Evolutionary conservation across 2,113 vertebrate species (phyloP).

Genomic region (Paedocypris sp.): DNA sequence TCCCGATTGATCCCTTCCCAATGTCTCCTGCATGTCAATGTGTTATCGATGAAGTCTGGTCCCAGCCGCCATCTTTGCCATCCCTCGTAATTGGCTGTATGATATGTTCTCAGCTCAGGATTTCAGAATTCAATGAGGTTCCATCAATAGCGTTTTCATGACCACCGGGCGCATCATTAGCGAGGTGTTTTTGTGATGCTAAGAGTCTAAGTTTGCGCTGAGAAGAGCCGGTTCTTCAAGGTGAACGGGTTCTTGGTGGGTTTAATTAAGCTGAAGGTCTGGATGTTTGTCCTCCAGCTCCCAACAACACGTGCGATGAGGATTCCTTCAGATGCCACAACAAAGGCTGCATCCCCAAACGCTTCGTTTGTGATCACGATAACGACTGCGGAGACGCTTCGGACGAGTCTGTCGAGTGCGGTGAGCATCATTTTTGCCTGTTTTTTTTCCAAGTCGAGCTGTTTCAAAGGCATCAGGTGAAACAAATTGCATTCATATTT

Average conservation of each 20-base stretch:
- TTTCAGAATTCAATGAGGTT: not conserved
- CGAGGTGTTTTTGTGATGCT: not conserved
- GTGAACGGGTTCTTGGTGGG: not conserved
- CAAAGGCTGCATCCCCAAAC: conserved; percentile 82
- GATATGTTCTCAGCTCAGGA: not conserved
- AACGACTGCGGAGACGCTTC: conserved; percentile 93
- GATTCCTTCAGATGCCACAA: conserved; percentile 85
- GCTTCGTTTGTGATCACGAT: conserved; percentile 90
- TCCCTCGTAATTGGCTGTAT: conserved; percentile 5
- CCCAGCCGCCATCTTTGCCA: not conserved
- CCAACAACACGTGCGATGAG: conserved; percentile 92
- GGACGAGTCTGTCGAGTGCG: conserved; percentile 87
- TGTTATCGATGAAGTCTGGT: not conserved
- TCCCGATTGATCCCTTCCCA: not conserved
- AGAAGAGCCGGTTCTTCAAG: not conserved
- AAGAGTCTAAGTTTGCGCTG: too few relatives aligned
- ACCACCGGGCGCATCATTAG: not conserved
- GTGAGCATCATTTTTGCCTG: conserved; percentile 50
- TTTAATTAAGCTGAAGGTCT: not conserved
- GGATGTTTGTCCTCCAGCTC: conserved; percentile 60
- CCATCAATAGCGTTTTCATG: not conserved
- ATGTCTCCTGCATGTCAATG: conserved; percentile 16
- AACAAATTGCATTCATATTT: too few relatives aligned
- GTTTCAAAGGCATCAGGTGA: not conserved
- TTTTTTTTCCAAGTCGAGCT: not conserved